A percentile compares a stretch with the other conserved stretches of the same genome.
Evolutionary conservation across 2,888 invertebrate genomes (phyloP).

Genomic region (Cistogaster globosa): DNA sequence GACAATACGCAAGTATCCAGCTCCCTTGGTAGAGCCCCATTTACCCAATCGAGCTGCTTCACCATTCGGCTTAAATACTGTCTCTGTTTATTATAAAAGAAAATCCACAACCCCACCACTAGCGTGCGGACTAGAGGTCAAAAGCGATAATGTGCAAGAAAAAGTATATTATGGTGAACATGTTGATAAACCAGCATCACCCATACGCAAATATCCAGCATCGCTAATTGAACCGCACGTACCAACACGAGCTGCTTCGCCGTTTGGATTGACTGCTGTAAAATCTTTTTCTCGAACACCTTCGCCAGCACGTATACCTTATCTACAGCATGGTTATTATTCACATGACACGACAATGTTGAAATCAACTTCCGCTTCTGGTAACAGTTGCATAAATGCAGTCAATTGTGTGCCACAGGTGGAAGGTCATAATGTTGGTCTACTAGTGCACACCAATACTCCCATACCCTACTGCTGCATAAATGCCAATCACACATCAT

Average conservation of each 20-base stretch:
- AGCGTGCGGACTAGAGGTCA: not conserved
- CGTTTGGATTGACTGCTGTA: conserved; percentile 77
- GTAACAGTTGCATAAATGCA: conserved; percentile 57
- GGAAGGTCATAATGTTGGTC: conserved; percentile 79
- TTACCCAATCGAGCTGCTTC: conserved; percentile 71
- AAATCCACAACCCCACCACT: conserved; percentile 23
- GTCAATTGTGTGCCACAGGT: conserved; percentile 77
- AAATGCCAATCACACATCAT: conserved; percentile 36
- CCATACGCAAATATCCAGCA: conserved; percentile 75
- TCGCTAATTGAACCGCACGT: conserved; percentile 75
- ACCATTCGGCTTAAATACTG: conserved; percentile 66
- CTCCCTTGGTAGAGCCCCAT: conserved; percentile 75
- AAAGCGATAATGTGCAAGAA: conserved; percentile 2
- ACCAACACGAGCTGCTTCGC: conserved; percentile 76
- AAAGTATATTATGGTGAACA: conserved; percentile 15
- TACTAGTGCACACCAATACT: conserved; percentile 75
- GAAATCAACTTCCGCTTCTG: conserved; percentile 25
- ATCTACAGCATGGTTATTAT: not conserved
- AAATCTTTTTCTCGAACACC: conserved; percentile 43
- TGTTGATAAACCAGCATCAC: conserved; percentile 46
- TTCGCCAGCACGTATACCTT: conserved; percentile 39
- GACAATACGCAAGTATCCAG: conserved; percentile 74
- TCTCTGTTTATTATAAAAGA: conserved; percentile 37
- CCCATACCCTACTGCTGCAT: conserved; percentile 73
- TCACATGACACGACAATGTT: conserved; percentile 4